These are phyloP conservation scores for Malurus cyaneus DNA, from an alignment of 2,113 vertebrate genomes.

Conservation along the genomic window DNA sequence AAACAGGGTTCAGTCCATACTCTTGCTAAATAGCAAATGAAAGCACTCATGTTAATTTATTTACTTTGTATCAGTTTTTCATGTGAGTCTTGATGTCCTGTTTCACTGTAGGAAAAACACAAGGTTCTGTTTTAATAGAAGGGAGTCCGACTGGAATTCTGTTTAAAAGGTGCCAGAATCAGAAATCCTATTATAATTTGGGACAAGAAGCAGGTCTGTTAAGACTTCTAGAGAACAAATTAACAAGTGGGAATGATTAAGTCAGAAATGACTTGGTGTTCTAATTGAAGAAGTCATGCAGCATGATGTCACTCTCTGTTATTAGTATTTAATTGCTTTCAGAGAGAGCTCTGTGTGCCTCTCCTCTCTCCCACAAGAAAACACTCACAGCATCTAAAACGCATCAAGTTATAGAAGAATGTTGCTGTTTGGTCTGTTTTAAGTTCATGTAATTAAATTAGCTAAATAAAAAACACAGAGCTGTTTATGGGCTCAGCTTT, in stretches of 20 bases:
- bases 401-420: slow-evolving; percentile 58
- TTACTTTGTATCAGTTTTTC: background rate
- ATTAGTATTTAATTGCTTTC: slow-evolving; percentile 70
- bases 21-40: background rate
- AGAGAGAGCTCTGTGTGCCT: slow-evolving; percentile 44
- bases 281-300: slow-evolving; percentile 65
- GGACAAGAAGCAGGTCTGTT: slow-evolving; percentile 33
- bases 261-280: slow-evolving; percentile 61
- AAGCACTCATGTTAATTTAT: background rate
- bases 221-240: slow-evolving; percentile 56
- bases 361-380: slow-evolving; percentile 49
- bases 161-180: slow-evolving; percentile 36
- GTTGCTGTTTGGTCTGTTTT: slow-evolving; percentile 60
- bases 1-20: background rate
- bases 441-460: slow-evolving; percentile 69
- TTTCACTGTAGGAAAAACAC: background rate
- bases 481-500: slow-evolving; percentile 33
- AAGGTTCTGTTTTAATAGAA: background rate
- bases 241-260: slow-evolving; percentile 72
- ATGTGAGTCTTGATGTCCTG: background rate
- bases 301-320: slow-evolving; percentile 65
- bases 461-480: slow-evolving; percentile 49
- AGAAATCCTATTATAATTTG: slow-evolving; percentile 14
- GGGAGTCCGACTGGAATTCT: slow-evolving; percentile 6
- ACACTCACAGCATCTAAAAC: slow-evolving; percentile 46